phyloP scores from a whole-genome alignment of 1,140 invertebrate genomes.

The Magallana ariakensis region DNA sequence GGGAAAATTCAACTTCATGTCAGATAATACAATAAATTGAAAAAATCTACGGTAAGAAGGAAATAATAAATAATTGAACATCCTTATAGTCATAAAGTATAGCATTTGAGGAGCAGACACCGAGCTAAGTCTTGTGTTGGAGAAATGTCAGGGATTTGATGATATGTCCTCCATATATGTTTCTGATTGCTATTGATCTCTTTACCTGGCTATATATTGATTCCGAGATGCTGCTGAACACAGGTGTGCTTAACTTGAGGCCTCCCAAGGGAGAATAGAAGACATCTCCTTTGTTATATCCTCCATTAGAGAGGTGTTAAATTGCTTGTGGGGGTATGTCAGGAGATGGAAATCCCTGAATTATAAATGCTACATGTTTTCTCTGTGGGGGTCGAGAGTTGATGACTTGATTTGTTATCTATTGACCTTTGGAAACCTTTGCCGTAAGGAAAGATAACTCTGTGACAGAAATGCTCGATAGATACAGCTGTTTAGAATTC shows the following conservation, averaged over 20 bases:
- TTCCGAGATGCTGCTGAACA: slow-evolving; percentile 23
- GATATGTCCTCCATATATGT: background rate
- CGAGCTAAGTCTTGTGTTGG: background rate
- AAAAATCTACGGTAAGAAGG: background rate
- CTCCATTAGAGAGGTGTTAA: background rate
- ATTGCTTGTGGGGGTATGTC: background rate
- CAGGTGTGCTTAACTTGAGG: background rate
- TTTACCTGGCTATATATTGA: slow-evolving; percentile 21
- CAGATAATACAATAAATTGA: background rate
- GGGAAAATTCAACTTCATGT: background rate
- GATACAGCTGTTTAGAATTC: slow-evolving; percentile 3
- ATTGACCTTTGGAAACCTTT: slow-evolving; percentile 23
- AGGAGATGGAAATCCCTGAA: background rate
- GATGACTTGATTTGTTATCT: slow-evolving; percentile 27
- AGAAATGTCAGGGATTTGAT: background rate
- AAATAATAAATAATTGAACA: slow-evolving; percentile 6
- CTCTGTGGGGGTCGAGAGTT: background rate
- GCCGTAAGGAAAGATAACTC: background rate
- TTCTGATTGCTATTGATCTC: slow-evolving; percentile 12
- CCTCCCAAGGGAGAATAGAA: background rate
- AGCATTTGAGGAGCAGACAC: background rate
- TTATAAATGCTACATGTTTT: slow-evolving; percentile 15
- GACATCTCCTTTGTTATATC: background rate
- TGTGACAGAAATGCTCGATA: background rate
- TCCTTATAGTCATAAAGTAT: background rate